Percentiles rank a stretch among this genome's conserved stretches.
These are phyloP conservation scores for Grantiella picta DNA, from an alignment of 2,113 vertebrate genomes.

Conservation along the genomic window DNA sequence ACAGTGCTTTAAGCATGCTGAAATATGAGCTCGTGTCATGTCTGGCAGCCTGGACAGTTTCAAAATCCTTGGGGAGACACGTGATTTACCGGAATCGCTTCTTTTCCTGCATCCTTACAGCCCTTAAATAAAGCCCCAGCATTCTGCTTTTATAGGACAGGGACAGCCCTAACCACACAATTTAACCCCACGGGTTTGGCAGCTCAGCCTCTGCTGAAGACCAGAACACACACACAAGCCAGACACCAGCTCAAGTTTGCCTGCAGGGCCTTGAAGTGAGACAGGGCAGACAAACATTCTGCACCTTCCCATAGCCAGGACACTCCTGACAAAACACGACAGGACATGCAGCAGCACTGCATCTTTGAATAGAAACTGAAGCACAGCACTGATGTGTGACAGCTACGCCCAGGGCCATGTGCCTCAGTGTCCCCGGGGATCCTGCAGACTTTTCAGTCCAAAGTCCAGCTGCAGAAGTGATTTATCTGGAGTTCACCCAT, in stretches of 20 bases:
- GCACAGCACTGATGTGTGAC: not conserved
- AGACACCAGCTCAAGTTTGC: not conserved
- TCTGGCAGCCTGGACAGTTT: not conserved
- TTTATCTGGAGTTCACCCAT: not conserved
- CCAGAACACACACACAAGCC: not conserved
- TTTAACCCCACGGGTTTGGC: not conserved
- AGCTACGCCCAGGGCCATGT: not conserved
- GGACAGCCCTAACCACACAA: not conserved
- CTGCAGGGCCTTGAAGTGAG: not conserved
- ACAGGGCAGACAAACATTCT: not conserved
- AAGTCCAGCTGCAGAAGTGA: not conserved
- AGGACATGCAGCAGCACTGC: not conserved
- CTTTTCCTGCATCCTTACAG: not conserved
- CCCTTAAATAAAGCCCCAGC: not conserved
- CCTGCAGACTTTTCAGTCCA: not conserved
- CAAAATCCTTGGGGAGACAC: not conserved
- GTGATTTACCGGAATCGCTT: not conserved
- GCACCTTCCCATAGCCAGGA: not conserved
- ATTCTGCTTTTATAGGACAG: not conserved
- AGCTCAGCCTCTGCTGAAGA: not conserved
- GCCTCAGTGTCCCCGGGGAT: not conserved
- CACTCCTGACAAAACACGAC: rapidly evolving
- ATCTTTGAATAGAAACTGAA: not conserved
- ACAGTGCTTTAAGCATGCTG: not conserved
- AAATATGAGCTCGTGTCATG: not conserved